phyloP scores from a whole-genome alignment of 2,113 vertebrate genomes.

The Phaetusa simplex region DNA sequence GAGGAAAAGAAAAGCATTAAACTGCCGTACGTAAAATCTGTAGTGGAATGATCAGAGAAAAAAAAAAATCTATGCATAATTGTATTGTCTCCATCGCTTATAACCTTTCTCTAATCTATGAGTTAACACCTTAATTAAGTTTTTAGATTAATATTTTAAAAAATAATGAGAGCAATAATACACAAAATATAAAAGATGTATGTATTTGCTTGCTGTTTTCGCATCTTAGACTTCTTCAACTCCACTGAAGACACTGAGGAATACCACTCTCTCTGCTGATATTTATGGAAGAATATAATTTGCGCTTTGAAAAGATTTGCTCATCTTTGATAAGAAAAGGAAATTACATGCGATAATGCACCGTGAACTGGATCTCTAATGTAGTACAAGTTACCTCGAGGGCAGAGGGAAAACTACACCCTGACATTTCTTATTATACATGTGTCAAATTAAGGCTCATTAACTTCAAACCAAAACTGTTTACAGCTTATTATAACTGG shows the following conservation, averaged over 20 bases:
- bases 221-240: background rate
- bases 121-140: constrained; percentile 43
- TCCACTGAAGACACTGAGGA: background rate
- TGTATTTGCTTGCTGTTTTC: background rate
- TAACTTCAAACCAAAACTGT: constrained; percentile 34
- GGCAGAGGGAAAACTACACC: constrained; percentile 23
- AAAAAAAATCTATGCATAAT: background rate
- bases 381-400: constrained; percentile 10
- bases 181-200: background rate
- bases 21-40: background rate
- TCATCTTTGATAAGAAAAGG: constrained; percentile 36
- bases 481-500: constrained; percentile 13
- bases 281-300: constrained; percentile 34
- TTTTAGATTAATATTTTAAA: constrained; percentile 13
- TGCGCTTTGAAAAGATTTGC: constrained; percentile 16
- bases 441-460: constrained; percentile 51
- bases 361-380: constrained; percentile 3
- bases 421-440: constrained; percentile 30
- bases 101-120: background rate
- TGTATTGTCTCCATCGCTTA: background rate
- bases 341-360: constrained; percentile 18
- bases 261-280: background rate
- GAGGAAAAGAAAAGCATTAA: background rate
- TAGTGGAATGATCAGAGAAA: background rate
- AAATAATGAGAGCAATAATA: background rate